These are phyloP conservation scores for Ecliptopera silaceata DNA, from an alignment of 2,888 invertebrate species.

Conservation along the genomic window DNA sequence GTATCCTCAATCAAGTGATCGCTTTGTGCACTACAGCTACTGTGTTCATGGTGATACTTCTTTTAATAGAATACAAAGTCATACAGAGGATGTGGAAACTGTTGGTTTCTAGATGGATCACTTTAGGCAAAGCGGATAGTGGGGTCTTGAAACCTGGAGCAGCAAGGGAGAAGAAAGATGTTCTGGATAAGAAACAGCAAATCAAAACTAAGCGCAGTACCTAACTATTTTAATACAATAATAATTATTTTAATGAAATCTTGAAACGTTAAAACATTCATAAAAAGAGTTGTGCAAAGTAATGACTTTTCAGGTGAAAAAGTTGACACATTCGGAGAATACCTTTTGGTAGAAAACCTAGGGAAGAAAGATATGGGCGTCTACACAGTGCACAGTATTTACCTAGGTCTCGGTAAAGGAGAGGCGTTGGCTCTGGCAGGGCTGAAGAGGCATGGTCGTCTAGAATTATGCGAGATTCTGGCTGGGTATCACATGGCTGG, in stretches of 20 bases:
- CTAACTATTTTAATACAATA: too few species aligned
- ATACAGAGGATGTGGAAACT: constrained; percentile 45
- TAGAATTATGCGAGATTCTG: constrained; percentile 54
- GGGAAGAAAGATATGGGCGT: constrained; percentile 39
- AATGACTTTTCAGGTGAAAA: constrained; percentile 38
- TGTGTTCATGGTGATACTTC: constrained; percentile 48
- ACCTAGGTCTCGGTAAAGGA: constrained; percentile 61
- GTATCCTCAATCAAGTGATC: constrained; percentile 54
- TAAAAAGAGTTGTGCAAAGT: too few species aligned
- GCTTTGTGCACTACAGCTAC: constrained; percentile 49
- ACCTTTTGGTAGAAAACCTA: constrained; percentile 53
- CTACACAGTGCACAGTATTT: constrained; percentile 48
- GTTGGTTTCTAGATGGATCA: constrained; percentile 30
- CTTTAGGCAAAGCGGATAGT: constrained; percentile 20
- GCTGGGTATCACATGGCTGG: constrained; percentile 55
- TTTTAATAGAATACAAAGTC: constrained; percentile 61
- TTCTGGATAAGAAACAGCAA: constrained; percentile 45
- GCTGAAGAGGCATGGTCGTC: constrained; percentile 56
- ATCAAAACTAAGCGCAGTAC: constrained; percentile 40
- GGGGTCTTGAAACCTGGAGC: constrained; percentile 38
- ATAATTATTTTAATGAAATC: too few species aligned
- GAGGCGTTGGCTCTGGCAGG: constrained; percentile 64
- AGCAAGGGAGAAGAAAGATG: constrained; percentile 47
- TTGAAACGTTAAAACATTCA: too few species aligned
- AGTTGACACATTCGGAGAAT: constrained; percentile 58